phyloP scores from a whole-genome alignment of 2,888 invertebrate genomes.

The Nemotelus pantherinus region DNA sequence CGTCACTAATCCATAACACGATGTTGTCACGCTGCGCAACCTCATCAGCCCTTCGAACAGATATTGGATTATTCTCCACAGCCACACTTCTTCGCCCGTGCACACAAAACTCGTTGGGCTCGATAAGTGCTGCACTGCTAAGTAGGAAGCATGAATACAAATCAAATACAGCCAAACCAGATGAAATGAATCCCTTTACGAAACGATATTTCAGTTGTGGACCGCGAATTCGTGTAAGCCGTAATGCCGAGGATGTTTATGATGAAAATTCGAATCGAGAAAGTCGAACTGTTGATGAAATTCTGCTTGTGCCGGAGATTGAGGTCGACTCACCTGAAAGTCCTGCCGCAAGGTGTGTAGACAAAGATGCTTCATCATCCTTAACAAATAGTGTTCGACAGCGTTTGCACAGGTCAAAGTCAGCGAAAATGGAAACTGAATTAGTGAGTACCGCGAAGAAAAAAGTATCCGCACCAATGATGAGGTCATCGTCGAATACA shows the following conservation, averaged over 20 bases:
- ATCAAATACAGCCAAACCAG: constrained; percentile 9
- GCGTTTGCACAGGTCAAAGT: constrained; percentile 44
- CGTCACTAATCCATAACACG: neutral
- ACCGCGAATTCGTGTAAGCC: constrained; percentile 48
- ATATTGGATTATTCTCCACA: neutral
- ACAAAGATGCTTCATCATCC: neutral
- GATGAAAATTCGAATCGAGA: constrained; percentile 49
- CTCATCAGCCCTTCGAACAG: constrained; percentile 2
- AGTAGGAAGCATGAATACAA: constrained; percentile 9
- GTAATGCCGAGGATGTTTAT: neutral
- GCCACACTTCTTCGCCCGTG: neutral
- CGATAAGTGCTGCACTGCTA: neutral
- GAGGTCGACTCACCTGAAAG: neutral
- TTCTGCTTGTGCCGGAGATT: neutral
- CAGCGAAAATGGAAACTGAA: constrained; percentile 24
- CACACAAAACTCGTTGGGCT: constrained; percentile 17
- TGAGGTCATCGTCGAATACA: neutral
- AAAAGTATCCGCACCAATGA: neutral
- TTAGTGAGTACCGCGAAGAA: neutral
- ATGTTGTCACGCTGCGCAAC: constrained; percentile 16
- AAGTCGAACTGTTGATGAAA: constrained; percentile 15
- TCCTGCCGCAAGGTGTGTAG: neutral
- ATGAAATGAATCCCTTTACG: neutral
- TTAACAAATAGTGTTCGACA: neutral
- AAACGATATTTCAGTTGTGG: constrained; percentile 60